Base-by-base conservation (phyloP, 2,888 invertebrate genomes). In the Empis livida region DNA sequence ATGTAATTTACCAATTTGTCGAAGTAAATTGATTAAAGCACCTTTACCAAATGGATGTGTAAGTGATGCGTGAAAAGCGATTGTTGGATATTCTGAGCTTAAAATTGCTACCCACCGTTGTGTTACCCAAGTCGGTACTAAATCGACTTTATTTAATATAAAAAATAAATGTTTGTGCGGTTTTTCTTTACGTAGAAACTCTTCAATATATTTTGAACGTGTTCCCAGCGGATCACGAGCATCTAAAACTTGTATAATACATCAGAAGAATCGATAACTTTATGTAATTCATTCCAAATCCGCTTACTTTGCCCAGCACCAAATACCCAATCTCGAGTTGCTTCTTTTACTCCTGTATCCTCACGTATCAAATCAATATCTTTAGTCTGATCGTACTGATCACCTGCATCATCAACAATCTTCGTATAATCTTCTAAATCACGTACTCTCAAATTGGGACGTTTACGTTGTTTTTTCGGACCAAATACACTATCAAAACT, bases 281-380 rank as follows among this genome's bases (percentile, higher is more conserved):
- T 99, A 65, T 97, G 95, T 41, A 99, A 69, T 66, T 99, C 99
- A 73, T 93, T 95, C 99, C 99, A 99, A 60, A 99, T 95, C 56
- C 99, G 78, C 70, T 80, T 91, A 57, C 96, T 97, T 70, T 94
- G 93, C 1, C 99, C 95, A 23, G 95, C 94, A 45, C 80, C 84
- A 79, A 95, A 93, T 2, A 95, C 83, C 86, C 93, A 92, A 67
- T 97, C 97, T 52, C 89, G 78, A 42, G 85, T 82, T 15, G 86
- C 80, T 56, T 84, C 82, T 61, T 78, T 82, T 9, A 86, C 78
- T 23, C 92, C 93, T 23, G 78, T 80, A 58, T 89, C 85, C 61
- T 89, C 90, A 45, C 80, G 77, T 2, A 89, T 77, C 53, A 92
- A 75, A 68, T 94, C 92, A 42, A 78, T 65, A 71, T 99, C 97